Evolutionary conservation across 2,113 vertebrate species (phyloP).

Genomic region (Melanotaenia duboulayi): DNA sequence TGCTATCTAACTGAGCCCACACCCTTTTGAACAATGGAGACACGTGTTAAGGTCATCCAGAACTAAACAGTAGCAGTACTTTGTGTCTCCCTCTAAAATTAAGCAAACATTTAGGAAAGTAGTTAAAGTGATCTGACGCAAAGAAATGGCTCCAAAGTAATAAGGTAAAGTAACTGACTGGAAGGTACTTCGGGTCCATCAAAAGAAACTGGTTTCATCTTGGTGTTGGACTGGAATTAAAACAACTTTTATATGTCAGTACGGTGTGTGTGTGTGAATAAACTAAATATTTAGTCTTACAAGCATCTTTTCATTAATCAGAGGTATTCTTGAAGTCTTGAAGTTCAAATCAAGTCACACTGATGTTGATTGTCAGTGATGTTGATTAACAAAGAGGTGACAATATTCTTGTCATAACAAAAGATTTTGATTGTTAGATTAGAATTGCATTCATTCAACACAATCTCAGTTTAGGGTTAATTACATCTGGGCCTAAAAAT

Average conservation of each 20-base stretch:
- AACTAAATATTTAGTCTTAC: slow-evolving; percentile 20
- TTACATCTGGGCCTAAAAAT: slow-evolving; percentile 55
- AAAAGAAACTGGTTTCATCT: neutral
- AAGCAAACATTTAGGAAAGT: slow-evolving; percentile 41
- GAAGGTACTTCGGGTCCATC: neutral
- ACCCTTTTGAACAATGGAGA: slow-evolving; percentile 34
- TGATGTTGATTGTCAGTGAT: slow-evolving; percentile 48
- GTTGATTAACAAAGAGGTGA: slow-evolving; percentile 49
- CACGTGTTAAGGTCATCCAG: slow-evolving; percentile 38
- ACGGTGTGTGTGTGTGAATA: too few relatives aligned
- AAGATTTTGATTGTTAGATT: slow-evolving; percentile 56
- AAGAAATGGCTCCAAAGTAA: neutral
- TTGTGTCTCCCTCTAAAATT: neutral
- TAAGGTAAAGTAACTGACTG: slow-evolving; percentile 1
- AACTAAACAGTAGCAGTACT: slow-evolving; percentile 20
- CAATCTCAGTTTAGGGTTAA: slow-evolving; percentile 66
- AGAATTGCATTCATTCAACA: slow-evolving; percentile 45
- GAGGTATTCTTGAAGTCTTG: slow-evolving; percentile 20
- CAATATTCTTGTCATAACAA: slow-evolving; percentile 26
- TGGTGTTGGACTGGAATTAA: slow-evolving; percentile 6
- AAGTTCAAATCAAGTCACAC: slow-evolving; percentile 36
- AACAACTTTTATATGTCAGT: too few relatives aligned
- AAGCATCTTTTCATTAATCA: slow-evolving; percentile 9
- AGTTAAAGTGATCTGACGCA: slow-evolving; percentile 28
- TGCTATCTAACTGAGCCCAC: slow-evolving; percentile 21